These are phyloP conservation scores for Phania funesta DNA, from an alignment of 2,888 invertebrate species.

Conservation along the genomic window DNA sequence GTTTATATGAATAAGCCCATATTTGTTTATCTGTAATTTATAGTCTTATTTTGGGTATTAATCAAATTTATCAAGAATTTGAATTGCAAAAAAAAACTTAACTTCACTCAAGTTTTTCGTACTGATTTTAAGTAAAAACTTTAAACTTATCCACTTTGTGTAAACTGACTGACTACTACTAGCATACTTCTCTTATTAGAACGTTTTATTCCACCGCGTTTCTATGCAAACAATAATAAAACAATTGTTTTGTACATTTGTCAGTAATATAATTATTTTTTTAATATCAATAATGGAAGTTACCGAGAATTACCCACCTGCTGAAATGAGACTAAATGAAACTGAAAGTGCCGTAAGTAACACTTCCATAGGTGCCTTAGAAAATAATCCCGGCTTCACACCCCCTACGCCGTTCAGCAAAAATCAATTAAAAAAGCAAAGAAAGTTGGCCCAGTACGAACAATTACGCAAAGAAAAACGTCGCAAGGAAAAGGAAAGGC, in stretches of 20 bases:
- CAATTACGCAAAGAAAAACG: conserved; percentile 83
- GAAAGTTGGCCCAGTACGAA: conserved; percentile 88
- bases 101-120: no score
- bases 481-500: conserved; percentile 84
- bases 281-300: conserved; percentile 44
- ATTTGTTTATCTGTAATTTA: no score
- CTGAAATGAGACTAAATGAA: conserved; percentile 51
- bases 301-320: conserved; percentile 11
- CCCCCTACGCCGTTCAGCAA: conserved; percentile 71
- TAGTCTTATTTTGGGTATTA: no score
- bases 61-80: no score
- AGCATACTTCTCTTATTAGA: neutral
- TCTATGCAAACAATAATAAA: conserved; percentile 37
- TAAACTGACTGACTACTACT: no score
- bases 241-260: conserved; percentile 61
- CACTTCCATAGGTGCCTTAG: conserved; percentile 7
- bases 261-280: no score
- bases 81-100: no score
- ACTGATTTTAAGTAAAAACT: no score
- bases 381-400: conserved; percentile 69
- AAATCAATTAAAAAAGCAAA: conserved; percentile 84
- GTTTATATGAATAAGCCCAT: no score
- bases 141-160: no score
- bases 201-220: neutral
- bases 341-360: neutral